A percentile compares a stretch with the other conserved stretches of the same genome.
Evolutionary conservation across 1,140 invertebrate genomes (phyloP).

Genomic region (Drosophila biarmipes): DNA sequence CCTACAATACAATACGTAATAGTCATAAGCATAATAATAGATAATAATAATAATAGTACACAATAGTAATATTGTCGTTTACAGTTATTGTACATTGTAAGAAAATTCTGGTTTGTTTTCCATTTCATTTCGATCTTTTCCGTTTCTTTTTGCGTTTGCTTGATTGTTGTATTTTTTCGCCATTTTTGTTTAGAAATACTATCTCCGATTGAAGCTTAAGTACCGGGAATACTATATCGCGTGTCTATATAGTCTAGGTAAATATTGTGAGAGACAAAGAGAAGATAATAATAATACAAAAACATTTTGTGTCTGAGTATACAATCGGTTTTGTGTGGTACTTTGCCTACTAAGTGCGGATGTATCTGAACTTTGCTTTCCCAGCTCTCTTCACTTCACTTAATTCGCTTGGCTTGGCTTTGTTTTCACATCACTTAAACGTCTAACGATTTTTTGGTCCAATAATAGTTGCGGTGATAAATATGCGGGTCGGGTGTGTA

Average conservation of each 20-base stretch:
- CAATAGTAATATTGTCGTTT: constrained; percentile 79
- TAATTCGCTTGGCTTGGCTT: constrained; percentile 52
- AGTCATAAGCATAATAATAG: constrained; percentile 73
- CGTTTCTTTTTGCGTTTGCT: constrained; percentile 11
- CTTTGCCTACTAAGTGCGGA: constrained; percentile 33
- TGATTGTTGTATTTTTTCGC: not conserved
- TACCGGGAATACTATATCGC: constrained; percentile 64
- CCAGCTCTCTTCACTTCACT: constrained; percentile 43
- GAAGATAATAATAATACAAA: constrained; percentile 73
- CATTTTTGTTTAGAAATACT: constrained; percentile 18
- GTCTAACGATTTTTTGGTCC: constrained; percentile 83
- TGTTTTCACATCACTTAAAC: constrained; percentile 71
- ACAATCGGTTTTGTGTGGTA: constrained; percentile 56
- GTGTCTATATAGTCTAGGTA: constrained; percentile 67
- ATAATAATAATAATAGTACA: constrained; percentile 82
- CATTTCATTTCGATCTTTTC: constrained; percentile 31
- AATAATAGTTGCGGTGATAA: constrained; percentile 71
- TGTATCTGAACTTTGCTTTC: constrained; percentile 49
- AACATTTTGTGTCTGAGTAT: constrained; percentile 74
- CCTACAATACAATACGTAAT: constrained; percentile 83
- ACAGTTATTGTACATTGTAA: constrained; percentile 76
- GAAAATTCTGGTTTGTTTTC: constrained; percentile 49
- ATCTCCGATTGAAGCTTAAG: constrained; percentile 28
- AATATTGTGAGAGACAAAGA: constrained; percentile 52
- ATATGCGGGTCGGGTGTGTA: constrained; percentile 5